Evolutionary conservation across 2,888 invertebrate species (phyloP).

Genomic region (Tribolium freemani): DNA sequence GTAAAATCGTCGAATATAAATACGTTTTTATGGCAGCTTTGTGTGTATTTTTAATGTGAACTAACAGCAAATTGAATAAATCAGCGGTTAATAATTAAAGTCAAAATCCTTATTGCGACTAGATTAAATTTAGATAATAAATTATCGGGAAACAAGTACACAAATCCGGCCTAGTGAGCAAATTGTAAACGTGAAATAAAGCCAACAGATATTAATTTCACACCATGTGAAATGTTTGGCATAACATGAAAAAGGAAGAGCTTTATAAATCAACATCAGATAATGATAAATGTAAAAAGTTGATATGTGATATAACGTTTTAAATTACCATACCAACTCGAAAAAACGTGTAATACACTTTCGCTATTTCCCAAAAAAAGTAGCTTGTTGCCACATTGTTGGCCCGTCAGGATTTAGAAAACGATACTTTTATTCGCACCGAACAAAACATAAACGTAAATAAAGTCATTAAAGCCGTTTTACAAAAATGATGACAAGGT

Average conservation of each 20-base stretch:
- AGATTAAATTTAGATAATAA: conserved; percentile 31
- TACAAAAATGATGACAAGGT: conserved; percentile 33
- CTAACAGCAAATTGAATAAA: neutral
- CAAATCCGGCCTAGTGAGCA: conserved; percentile 31
- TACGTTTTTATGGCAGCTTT: neutral
- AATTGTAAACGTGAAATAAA: conserved; percentile 39
- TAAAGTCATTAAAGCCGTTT: neutral
- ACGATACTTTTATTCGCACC: neutral
- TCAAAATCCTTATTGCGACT: conserved; percentile 20
- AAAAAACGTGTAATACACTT: conserved; percentile 35
- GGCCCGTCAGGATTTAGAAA: neutral
- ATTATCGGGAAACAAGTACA: conserved; percentile 32
- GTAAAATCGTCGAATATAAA: conserved; percentile 11
- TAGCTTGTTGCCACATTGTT: neutral
- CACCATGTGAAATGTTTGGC: conserved; percentile 45
- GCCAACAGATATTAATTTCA: conserved; percentile 44
- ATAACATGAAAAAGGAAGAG: conserved; percentile 47
- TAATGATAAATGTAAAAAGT: conserved; percentile 46
- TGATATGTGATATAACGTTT: conserved; percentile 40
- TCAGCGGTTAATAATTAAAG: neutral
- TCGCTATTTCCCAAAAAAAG: conserved; percentile 22
- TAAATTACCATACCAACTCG: conserved; percentile 37
- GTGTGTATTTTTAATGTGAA: too few species aligned
- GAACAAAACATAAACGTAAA: neutral
- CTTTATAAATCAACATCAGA: conserved; percentile 47